Percentiles rank a stretch among this genome's conserved stretches.
Evolutionary conservation across 2,888 invertebrate genomes (phyloP).

Genomic region (Apamea anceps): DNA sequence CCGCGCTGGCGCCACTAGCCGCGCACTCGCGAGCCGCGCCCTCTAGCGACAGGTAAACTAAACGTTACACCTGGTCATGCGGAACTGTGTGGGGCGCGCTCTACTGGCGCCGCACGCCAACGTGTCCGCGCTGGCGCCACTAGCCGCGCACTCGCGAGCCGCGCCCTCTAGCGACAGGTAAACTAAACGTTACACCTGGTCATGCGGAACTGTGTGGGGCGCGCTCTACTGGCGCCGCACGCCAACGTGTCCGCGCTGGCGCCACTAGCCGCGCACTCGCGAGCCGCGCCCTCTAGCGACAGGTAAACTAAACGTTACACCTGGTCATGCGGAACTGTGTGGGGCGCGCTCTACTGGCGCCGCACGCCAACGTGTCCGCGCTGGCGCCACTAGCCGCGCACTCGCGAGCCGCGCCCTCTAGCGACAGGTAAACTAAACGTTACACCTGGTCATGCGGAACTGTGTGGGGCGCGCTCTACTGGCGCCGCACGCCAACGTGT

Average conservation of each 20-base stretch:
- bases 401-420: constrained; percentile 59
- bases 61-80: constrained; percentile 70
- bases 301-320: constrained; percentile 65
- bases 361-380: constrained; percentile 78
- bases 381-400: constrained; percentile 70
- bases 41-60: constrained; percentile 70
- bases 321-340: constrained; percentile 75
- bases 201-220: constrained; percentile 69
- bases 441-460: constrained; percentile 75
- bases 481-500: constrained; percentile 80
- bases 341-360: constrained; percentile 76
- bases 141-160: constrained; percentile 68
- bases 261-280: constrained; percentile 68
- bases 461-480: constrained; percentile 71
- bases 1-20: constrained; percentile 70
- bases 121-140: constrained; percentile 71
- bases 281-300: constrained; percentile 65
- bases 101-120: constrained; percentile 82
- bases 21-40: constrained; percentile 68
- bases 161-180: constrained; percentile 72
- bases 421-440: constrained; percentile 70
- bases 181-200: constrained; percentile 65
- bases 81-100: constrained; percentile 69
- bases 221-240: constrained; percentile 80
- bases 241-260: constrained; percentile 75